These are phyloP conservation scores for Pantherophis alleghaniensis DNA, from an alignment of 2,797 vertebrate genomes.

Conservation along the genomic window DNA sequence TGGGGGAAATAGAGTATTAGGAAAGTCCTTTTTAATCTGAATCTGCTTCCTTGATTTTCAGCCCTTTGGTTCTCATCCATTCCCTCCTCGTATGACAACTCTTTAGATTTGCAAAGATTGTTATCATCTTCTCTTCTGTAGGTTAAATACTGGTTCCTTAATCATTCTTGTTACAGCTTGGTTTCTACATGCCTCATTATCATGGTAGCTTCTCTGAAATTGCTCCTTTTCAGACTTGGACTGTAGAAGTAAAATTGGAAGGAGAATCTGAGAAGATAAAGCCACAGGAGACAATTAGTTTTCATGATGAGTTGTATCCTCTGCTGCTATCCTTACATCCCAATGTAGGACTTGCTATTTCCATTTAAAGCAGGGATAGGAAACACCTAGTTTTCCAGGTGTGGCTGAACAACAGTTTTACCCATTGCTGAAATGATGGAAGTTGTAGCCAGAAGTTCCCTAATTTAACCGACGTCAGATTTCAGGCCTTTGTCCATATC, in stretches of 20 bases:
- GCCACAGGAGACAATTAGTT: not conserved
- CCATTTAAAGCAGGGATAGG: not conserved
- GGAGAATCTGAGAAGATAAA: not conserved
- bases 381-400: not conserved
- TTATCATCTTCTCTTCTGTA: not conserved
- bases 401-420: not conserved
- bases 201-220: not conserved
- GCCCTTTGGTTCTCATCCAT: not conserved
- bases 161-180: not conserved
- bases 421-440: not conserved
- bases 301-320: not conserved
- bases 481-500: not conserved
- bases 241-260: not conserved
- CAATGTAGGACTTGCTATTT: not conserved
- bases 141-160: not conserved
- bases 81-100: not conserved
- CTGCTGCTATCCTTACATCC: not conserved
- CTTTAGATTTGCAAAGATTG: not conserved
- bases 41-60: not conserved
- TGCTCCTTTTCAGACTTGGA: not conserved
- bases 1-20: too few species aligned
- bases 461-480: not conserved
- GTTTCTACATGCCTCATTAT: not conserved
- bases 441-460: not conserved
- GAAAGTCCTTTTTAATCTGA: not conserved